Percentiles rank a stretch among this genome's conserved stretches.
These are phyloP conservation scores for Mercenaria mercenaria DNA, from an alignment of 1,140 invertebrate species.

Conservation along the genomic window DNA sequence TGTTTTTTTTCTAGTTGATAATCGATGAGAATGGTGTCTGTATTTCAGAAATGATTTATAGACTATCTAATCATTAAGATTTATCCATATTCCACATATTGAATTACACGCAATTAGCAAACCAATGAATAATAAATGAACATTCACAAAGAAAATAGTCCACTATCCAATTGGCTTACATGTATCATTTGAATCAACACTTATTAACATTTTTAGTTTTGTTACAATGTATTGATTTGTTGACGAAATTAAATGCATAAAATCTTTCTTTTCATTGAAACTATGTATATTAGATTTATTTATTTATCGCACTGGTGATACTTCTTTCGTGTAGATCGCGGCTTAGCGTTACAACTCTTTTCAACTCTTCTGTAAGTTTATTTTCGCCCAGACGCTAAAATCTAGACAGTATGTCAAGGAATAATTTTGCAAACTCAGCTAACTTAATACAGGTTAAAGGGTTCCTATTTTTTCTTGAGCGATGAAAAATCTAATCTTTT, in stretches of 20 bases:
- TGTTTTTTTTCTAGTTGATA: not conserved
- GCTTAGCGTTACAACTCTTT: not conserved
- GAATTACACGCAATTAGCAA: conserved; percentile 8
- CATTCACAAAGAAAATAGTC: not conserved
- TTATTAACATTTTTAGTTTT: too few species aligned
- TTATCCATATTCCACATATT: not conserved
- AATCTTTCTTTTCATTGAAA: too few species aligned
- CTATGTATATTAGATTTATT: too few species aligned
- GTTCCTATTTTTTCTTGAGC: too few species aligned
- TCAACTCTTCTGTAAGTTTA: not conserved
- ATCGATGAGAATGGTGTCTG: not conserved
- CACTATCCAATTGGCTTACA: not conserved
- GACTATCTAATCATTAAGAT: not conserved
- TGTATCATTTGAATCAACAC: too few species aligned
- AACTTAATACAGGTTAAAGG: too few species aligned
- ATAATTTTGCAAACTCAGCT: too few species aligned
- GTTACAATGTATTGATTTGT: too few species aligned
- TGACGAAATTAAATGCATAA: too few species aligned
- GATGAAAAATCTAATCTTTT: too few species aligned
- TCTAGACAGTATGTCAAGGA: not conserved
- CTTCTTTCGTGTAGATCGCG: not conserved
- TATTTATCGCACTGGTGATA: not conserved
- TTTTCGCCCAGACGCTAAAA: not conserved
- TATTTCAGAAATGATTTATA: not conserved
- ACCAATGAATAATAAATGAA: conserved; percentile 17